Evolutionary conservation across 2,113 vertebrate species (phyloP), one percentile per base, ranked within the genome.

Genomic region (Acanthisitta chloris): DNA sequence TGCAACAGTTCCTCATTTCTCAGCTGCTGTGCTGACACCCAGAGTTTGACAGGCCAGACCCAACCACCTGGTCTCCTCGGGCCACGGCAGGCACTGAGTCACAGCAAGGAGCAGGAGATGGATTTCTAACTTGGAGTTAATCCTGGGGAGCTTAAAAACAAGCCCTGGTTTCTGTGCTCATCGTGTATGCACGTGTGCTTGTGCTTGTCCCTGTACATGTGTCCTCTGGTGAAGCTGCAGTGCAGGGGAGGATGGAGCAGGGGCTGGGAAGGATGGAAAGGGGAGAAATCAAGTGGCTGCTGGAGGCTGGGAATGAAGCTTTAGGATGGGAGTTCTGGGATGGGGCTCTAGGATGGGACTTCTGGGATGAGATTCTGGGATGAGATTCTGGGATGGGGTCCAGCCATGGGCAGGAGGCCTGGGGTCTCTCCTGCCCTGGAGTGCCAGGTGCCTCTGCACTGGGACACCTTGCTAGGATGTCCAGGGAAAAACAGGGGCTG

Each of bases 151-250:
- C 6, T 49, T 5, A 20, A 42, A 65, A 23, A 8, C 49, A 4
- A 85, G 13, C 31, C 23, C 38, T 8, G 26, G 26, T 58, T 81
- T 45, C 46, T 59, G 45, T 4, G 18, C 18, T 40, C 19, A 2
- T 7, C 0, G 0, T 16, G 46, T 6, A 14, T 3, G 31, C 49
- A 24, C 21, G 6, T 1, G 1, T 1, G 0, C 46, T 58, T 1
- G 0, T 19, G 46, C 36, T 34, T 23, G 29, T 21, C 23, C 40
- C 6, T 3, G 3, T 12, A 0, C 9, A 1, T 1, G 28, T 7
- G 6, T 43, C 34, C 33, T 12, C 9, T 38, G 81, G 40, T 2
- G 80, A 45, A 59, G 72, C 31, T 59, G 86, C 1, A 8, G 29
- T 0, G n/a, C n/a, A 9, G 57, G 40, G 65, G 13, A 71, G 49